Base-by-base conservation (phyloP, 2,113 vertebrate genomes). In the Malurus elegans region DNA sequence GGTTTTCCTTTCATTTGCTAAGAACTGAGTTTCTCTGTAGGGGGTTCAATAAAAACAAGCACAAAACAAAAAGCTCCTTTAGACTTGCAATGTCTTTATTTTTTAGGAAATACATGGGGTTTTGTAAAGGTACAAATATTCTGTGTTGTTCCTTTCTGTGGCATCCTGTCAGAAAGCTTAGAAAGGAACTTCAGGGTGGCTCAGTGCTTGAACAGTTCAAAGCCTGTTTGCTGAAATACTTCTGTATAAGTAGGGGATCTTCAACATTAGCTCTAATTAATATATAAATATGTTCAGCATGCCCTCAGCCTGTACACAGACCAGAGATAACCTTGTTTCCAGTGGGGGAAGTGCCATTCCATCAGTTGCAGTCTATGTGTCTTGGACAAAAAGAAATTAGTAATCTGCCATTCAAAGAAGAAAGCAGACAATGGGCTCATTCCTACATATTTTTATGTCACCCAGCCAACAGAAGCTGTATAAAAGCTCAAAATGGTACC, bases 311-410 rank as follows among this genome's bases (percentile, higher is more conserved):
- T 90, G 29, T 53, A 26, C 19, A 12, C 21, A 67, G 56, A 65
- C 54, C n/a, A 38, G 76, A 82, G 38, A 21, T 23, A 67, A 15
- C 36, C 26, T 58, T 58, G 34, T 79, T 79, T 83, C 28, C 50
- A 29, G 0, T 31, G 57, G 69, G 18, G 56, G 17, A 81, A 86
- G 80, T 51, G 26, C 21, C 2, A 0, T 79, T 64, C 60, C 15
- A 26, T 73, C 31, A 38, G 20, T n/a, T 94, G 31, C 42, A 58
- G 26, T 88, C 47, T 10, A 5, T 0, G 0, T 28, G 36, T 15
- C 29, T 86, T 72, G 45, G 48, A 50, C 45, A 34, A 20, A 42
- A 57, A 73, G 53, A 18, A 79, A 36, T 72, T 26, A 79, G 14
- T 23, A 44, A 57, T 53, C 47, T 86, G 29, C 40, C 18, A 12